Evolutionary conservation across 2,888 invertebrate species (phyloP).

Genomic region (Plebejus anna): DNA sequence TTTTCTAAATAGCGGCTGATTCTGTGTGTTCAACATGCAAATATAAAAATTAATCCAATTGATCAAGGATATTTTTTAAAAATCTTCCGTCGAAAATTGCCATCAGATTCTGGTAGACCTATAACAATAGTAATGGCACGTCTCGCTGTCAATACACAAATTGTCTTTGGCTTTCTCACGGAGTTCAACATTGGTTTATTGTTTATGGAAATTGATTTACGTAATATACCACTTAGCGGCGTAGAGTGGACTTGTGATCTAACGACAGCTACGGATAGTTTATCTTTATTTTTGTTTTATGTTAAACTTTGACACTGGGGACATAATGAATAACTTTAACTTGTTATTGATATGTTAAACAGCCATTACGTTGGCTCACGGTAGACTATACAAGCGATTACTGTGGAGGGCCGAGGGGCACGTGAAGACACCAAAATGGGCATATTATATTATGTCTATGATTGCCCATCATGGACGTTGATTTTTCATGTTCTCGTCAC

Average conservation of each 20-base stretch:
- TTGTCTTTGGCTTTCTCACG: conserved; percentile 18
- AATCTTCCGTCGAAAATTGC: no score
- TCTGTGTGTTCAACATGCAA: no score
- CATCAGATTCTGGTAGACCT: no score
- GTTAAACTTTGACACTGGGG: not conserved
- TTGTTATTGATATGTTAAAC: not conserved
- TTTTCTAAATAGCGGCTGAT: no score
- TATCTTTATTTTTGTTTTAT: not conserved
- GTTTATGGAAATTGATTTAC: conserved; percentile 23
- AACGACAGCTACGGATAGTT: conserved; percentile 4
- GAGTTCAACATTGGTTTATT: conserved; percentile 7
- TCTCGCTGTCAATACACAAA: conserved; percentile 18
- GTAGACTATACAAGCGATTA: no score
- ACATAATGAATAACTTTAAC: conserved; percentile 2
- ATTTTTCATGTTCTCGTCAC: no score
- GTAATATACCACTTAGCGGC: conserved; percentile 20
- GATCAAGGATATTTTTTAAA: no score
- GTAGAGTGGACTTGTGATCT: not conserved
- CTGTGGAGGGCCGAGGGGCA: no score
- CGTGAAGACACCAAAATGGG: no score
- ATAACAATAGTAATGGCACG: not conserved
- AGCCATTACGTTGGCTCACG: not conserved
- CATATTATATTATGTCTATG: no score
- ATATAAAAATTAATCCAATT: no score
- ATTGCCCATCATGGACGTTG: no score